phyloP scores from a whole-genome alignment of 2,888 invertebrate genomes.

The Drosophila colorata region DNA sequence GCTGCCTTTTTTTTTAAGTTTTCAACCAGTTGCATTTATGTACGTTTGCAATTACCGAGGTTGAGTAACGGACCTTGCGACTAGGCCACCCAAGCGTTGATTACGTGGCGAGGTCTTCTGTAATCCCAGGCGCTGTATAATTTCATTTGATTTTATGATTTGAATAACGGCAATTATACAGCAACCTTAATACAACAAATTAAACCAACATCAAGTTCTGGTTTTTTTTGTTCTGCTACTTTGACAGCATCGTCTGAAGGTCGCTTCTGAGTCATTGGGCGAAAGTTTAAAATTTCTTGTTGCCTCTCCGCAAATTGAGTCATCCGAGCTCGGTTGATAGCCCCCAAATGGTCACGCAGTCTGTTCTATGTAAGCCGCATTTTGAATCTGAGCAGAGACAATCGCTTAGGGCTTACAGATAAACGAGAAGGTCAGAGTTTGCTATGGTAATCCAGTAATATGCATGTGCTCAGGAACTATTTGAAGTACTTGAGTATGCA shows the following conservation, averaged over 20 bases:
- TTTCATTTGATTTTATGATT: constrained; percentile 23
- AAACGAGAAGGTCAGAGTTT: constrained; percentile 28
- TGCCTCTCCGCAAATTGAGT: constrained; percentile 20
- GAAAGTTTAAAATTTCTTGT: constrained; percentile 58
- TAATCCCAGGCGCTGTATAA: constrained; percentile 47
- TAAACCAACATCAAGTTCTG: constrained; percentile 1
- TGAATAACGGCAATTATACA: constrained; percentile 24
- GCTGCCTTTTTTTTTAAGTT: constrained; percentile 8
- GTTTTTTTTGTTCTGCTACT: not conserved
- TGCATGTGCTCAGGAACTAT: constrained; percentile 9
- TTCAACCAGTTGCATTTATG: constrained; percentile 14
- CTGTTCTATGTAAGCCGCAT: constrained; percentile 11
- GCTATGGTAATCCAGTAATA: constrained; percentile 2
- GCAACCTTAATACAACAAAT: not conserved
- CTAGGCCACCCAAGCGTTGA: constrained; percentile 59
- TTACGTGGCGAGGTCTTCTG: constrained; percentile 50
- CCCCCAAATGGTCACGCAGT: constrained; percentile 50
- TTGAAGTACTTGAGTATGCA: constrained; percentile 18
- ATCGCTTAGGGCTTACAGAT: not conserved
- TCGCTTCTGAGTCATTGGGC: constrained; percentile 55
- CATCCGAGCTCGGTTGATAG: constrained; percentile 32
- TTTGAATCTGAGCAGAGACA: constrained; percentile 4
- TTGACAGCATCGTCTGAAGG: constrained; percentile 28
- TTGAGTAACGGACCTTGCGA: constrained; percentile 62
- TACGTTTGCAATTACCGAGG: constrained; percentile 62